Evolutionary conservation across 2,113 vertebrate genomes (phyloP).

Genomic region (Sphyrna mokarran): DNA sequence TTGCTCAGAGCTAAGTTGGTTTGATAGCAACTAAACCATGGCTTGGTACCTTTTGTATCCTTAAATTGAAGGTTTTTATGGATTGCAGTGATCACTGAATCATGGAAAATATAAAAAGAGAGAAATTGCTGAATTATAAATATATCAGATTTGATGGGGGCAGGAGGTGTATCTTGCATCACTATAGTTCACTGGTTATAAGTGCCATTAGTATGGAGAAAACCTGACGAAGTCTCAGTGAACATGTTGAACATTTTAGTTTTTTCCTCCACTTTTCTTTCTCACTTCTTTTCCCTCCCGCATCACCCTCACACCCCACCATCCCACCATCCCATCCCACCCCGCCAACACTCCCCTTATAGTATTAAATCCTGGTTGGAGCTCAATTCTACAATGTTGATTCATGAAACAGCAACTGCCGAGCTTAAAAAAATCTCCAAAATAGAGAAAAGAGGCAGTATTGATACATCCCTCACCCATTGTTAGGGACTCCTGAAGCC

Average conservation of each 20-base stretch:
- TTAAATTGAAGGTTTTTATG: not conserved
- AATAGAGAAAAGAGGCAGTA: no score
- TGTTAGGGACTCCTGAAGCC: not conserved
- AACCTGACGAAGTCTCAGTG: not conserved
- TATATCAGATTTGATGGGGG: not conserved
- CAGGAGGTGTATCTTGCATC: not conserved
- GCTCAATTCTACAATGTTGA: not conserved
- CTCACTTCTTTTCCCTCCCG: not conserved
- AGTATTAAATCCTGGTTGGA: not conserved
- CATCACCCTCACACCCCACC: no score
- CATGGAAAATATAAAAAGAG: not conserved
- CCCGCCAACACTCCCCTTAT: no score
- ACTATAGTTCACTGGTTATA: not conserved
- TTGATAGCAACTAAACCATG: not conserved
- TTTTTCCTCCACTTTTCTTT: not conserved
- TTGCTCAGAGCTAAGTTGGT: not conserved
- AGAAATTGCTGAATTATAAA: not conserved
- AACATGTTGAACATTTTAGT: not conserved
- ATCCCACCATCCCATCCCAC: no score
- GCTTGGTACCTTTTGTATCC: no score
- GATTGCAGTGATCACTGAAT: not conserved
- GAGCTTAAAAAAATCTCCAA: not conserved
- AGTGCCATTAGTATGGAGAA: not conserved
- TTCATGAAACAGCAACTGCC: not conserved
- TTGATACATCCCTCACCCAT: not conserved